Evolutionary conservation across 2,113 vertebrate species (phyloP).

Genomic region (Lagopus leucura): DNA sequence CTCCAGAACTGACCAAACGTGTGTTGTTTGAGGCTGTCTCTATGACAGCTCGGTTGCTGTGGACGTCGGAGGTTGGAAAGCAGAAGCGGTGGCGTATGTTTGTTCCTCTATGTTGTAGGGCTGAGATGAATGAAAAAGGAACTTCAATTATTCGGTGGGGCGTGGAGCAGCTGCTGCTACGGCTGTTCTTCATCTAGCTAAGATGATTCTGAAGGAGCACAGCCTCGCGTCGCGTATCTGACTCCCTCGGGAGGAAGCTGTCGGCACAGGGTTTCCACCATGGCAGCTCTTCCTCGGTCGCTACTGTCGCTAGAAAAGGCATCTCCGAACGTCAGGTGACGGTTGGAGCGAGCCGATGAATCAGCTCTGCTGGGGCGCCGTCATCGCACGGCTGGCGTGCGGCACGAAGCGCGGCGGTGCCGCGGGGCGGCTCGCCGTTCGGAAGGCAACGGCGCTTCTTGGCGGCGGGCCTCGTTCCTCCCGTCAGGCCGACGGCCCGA

Average conservation of each 20-base stretch:
- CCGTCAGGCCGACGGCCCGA: too few relatives aligned
- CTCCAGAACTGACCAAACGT: not conserved
- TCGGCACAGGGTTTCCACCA: not conserved
- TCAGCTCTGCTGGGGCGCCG: not conserved
- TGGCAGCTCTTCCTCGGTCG: not conserved
- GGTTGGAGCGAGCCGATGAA: slow-evolving; percentile 1
- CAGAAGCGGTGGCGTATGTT: not conserved
- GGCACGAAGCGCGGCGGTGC: not conserved
- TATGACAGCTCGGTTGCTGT: not conserved
- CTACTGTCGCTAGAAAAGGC: not conserved
- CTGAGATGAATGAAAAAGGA: not conserved
- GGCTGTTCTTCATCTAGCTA: not conserved
- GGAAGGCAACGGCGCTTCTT: not conserved
- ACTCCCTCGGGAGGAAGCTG: not conserved
- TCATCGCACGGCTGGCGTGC: not conserved
- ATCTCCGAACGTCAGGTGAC: not conserved
- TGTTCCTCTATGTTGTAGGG: rapidly evolving
- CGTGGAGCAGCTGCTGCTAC: not conserved
- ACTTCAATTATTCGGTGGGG: not conserved
- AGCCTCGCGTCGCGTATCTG: not conserved
- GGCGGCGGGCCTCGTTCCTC: too few relatives aligned
- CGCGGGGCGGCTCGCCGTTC: not conserved
- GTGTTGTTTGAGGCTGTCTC: not conserved
- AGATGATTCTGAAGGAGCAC: not conserved
- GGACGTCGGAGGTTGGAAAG: not conserved